These are phyloP conservation scores for Octopus sinensis DNA, from an alignment of 1,140 invertebrate species.

Conservation along the genomic window DNA sequence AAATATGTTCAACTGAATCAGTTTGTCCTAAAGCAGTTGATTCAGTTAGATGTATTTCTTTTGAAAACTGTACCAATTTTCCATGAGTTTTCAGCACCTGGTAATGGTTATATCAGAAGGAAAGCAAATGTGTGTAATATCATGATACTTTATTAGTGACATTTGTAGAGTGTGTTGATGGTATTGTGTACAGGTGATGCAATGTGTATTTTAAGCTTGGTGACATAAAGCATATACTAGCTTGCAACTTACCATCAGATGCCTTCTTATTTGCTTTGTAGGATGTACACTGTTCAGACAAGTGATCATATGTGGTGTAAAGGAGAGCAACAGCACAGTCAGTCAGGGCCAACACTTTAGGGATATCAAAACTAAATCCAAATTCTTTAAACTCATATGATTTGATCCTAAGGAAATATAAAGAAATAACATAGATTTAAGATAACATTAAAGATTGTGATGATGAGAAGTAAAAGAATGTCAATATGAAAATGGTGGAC, in stretches of 20 bases:
- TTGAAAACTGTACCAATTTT: too few relatives aligned
- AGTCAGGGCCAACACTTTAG: slow-evolving; percentile 46
- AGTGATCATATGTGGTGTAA: slow-evolving; percentile 53
- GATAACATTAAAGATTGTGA: neutral
- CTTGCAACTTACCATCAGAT: slow-evolving; percentile 30
- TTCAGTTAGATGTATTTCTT: too few relatives aligned
- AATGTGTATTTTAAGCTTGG: neutral
- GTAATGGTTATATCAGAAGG: too few relatives aligned
- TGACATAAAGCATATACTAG: neutral
- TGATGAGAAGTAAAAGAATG: neutral
- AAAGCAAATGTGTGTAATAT: too few relatives aligned
- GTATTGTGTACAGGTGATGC: neutral
- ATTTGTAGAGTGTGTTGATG: too few relatives aligned
- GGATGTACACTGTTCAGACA: slow-evolving; percentile 49
- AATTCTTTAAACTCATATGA: slow-evolving; percentile 50
- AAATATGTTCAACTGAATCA: too few relatives aligned
- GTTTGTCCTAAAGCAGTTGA: too few relatives aligned
- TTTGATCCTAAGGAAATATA: slow-evolving; percentile 46
- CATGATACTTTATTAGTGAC: too few relatives aligned
- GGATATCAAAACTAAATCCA: slow-evolving; percentile 53
- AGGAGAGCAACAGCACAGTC: slow-evolving; percentile 49
- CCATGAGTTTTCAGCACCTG: too few relatives aligned
- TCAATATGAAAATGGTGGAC: neutral
- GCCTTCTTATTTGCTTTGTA: slow-evolving; percentile 43
- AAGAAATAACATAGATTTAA: slow-evolving; percentile 8